Conservation (phyloP, 2,888 invertebrate genomes). For the Oegoconia quadripuncta region DNA sequence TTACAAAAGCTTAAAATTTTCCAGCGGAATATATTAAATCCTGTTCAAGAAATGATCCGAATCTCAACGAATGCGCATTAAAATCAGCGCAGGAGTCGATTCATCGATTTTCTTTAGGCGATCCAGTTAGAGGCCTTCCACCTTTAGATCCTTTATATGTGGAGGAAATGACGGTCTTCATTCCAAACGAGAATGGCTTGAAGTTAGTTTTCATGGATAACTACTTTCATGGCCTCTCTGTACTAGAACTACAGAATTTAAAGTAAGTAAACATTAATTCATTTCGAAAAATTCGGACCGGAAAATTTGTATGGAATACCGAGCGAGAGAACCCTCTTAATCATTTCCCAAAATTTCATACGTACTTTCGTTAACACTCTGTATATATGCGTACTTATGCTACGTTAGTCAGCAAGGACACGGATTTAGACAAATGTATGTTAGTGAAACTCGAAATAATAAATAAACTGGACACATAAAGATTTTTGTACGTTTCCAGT, state of each 20-base stretch:
- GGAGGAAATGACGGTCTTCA: constrained; percentile 45
- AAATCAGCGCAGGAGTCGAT: constrained; percentile 48
- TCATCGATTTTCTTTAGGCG: constrained; percentile 45
- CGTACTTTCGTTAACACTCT: too few species aligned
- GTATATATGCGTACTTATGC: too few species aligned
- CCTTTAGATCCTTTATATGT: constrained; percentile 52
- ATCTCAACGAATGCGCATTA: constrained; percentile 51
- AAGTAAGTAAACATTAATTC: constrained; percentile 43
- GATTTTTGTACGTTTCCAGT: too few species aligned
- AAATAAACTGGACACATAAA: too few species aligned
- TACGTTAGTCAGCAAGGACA: too few species aligned
- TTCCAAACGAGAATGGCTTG: constrained; percentile 54
- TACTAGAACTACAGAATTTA: constrained; percentile 39
- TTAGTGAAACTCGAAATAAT: too few species aligned
- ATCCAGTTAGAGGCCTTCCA: constrained; percentile 36
- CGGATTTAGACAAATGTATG: too few species aligned
- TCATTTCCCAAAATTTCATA: too few species aligned
- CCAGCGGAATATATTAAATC: constrained; percentile 46
- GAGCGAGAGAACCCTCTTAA: too few species aligned
- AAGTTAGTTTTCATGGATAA: constrained; percentile 52
- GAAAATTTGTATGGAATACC: too few species aligned
- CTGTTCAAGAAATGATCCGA: constrained; percentile 56
- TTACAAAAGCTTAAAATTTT: constrained; percentile 14
- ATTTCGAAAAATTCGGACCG: not conserved
- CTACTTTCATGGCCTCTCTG: constrained; percentile 48